phyloP scores from a whole-genome alignment of 2,113 vertebrate genomes.

The Ivindomyrus marchei region DNA sequence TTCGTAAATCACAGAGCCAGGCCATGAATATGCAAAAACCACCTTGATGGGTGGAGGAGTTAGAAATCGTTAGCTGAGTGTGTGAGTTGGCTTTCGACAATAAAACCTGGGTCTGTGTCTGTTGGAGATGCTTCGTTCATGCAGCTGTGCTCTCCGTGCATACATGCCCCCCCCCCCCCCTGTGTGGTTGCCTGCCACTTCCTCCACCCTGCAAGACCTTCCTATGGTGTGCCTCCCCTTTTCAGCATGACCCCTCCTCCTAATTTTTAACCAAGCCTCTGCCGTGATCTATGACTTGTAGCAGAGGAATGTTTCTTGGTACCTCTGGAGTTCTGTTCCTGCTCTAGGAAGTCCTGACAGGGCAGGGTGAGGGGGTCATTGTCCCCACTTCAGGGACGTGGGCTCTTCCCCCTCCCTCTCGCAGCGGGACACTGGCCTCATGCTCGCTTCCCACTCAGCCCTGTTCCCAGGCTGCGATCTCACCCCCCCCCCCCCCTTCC shows the following conservation, averaged over 20 bases:
- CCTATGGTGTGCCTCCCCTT: neutral
- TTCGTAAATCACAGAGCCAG: neutral
- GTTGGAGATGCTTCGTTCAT: neutral
- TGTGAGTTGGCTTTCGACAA: neutral
- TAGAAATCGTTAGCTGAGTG: neutral
- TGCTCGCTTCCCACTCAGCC: slow-evolving; percentile 56
- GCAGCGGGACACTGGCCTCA: slow-evolving; percentile 26
- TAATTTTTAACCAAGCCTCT: neutral
- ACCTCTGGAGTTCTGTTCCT: neutral
- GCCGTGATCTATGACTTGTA: neutral
- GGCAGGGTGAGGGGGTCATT: neutral
- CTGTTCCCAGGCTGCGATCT: slow-evolving; percentile 54
- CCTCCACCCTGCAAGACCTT: neutral
- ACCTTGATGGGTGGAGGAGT: neutral
- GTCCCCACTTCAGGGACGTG: neutral
- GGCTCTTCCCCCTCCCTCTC: neutral
- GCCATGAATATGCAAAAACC: neutral
- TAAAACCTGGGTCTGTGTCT: neutral
- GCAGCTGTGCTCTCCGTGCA: neutral
- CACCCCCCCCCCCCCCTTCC: slow-evolving; percentile 24
- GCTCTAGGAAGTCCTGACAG: no score
- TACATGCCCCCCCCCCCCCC: neutral
- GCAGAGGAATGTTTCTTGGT: neutral
- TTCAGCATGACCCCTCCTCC: slow-evolving; percentile 21
- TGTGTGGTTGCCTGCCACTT: slow-evolving; percentile 1